A percentile compares a stretch with the other conserved stretches of the same genome.
Conservation (phyloP, 2,888 invertebrate genomes). For the Phytoseiulus persimilis region DNA sequence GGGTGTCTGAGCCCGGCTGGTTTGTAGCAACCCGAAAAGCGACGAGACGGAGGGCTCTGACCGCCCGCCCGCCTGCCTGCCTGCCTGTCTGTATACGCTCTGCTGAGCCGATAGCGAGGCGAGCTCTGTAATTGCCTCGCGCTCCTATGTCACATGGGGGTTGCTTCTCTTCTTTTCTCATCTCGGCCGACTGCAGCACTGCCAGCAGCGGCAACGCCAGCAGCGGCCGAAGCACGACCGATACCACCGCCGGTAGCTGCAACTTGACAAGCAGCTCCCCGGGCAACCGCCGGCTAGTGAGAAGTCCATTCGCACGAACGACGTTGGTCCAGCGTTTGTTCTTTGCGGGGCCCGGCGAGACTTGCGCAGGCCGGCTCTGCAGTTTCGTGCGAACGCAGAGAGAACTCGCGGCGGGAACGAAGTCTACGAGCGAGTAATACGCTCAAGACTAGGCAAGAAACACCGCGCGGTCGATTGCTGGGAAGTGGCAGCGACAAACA, state of each 20-base stretch:
- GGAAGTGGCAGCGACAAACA: not conserved
- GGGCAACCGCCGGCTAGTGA: not conserved
- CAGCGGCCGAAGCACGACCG: not conserved
- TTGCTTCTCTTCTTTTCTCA: conserved; percentile 5
- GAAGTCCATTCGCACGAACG: not conserved
- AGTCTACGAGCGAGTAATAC: no score
- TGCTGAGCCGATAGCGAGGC: not conserved
- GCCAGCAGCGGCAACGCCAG: not conserved
- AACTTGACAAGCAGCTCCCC: not conserved
- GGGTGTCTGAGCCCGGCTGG: not conserved
- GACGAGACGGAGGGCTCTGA: not conserved
- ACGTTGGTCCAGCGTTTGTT: not conserved
- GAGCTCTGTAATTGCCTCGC: conserved; percentile 5
- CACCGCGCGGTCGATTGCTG: no score
- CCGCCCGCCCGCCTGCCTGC: not conserved
- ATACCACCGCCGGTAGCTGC: not conserved
- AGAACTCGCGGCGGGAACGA: no score
- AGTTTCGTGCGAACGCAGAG: not conserved
- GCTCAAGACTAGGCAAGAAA: no score
- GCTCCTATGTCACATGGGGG: conserved; percentile 5
- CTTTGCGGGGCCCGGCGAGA: not conserved
- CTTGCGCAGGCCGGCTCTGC: not conserved
- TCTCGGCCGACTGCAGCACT: not conserved
- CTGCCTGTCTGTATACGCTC: not conserved
- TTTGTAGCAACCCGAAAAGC: not conserved